Evolutionary conservation across 1,140 invertebrate species (phyloP).

Genomic region (Magallana ariakensis): DNA sequence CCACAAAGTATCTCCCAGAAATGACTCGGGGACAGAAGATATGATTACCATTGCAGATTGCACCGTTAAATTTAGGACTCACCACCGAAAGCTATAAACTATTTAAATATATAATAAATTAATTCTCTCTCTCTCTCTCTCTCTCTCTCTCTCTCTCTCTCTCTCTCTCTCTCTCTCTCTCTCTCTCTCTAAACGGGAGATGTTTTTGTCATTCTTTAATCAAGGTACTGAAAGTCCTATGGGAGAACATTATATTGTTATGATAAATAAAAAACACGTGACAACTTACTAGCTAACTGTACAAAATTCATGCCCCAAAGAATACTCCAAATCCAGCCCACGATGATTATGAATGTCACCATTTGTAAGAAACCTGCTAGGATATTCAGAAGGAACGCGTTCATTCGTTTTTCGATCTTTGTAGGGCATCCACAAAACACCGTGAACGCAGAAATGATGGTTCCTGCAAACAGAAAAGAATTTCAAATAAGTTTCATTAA

Average conservation of each 20-base stretch:
- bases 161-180: no score
- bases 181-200: no score
- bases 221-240: no score
- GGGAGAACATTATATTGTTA: no score
- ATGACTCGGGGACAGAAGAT: not conserved
- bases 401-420: conserved; percentile 71
- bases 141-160: no score
- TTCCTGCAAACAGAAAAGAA: conserved; percentile 75
- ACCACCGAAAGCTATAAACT: not conserved
- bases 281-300: conserved; percentile 79
- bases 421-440: conserved; percentile 81
- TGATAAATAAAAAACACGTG: no score
- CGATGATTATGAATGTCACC: conserved; percentile 80
- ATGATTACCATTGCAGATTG: not conserved
- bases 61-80: not conserved
- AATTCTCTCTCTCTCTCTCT: no score
- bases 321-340: conserved; percentile 83
- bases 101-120: no score
- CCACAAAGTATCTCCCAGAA: no score
- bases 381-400: conserved; percentile 80
- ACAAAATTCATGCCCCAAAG: conserved; percentile 82
- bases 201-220: no score
- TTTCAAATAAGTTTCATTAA: no score
- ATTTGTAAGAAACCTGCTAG: conserved; percentile 80
- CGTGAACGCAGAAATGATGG: conserved; percentile 79